A percentile compares a stretch with the other conserved stretches of the same genome.
phyloP scores from a whole-genome alignment of 2,888 invertebrate genomes.

The Thysanoteuthis rhombus region DNA sequence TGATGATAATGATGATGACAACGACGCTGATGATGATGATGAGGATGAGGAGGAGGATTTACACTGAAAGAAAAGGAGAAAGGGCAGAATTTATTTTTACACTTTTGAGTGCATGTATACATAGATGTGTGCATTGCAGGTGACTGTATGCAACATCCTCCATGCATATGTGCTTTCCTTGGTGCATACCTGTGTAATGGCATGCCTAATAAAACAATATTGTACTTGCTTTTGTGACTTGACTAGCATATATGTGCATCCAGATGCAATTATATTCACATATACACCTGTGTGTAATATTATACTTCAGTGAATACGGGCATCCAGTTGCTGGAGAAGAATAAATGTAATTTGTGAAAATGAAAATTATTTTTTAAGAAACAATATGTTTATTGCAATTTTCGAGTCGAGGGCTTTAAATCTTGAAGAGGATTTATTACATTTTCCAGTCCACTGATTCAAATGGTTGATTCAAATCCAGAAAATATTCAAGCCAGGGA shows the following conservation, averaged over 20 bases:
- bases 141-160: not conserved
- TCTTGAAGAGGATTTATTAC: not conserved
- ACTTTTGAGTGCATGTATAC: not conserved
- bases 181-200: not conserved
- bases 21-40: too few relatives aligned
- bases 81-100: not conserved
- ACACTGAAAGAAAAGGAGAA: not conserved
- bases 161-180: not conserved
- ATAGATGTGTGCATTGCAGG: not conserved
- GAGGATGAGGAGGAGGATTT: too few relatives aligned
- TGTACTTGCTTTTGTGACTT: not conserved
- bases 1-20: too few relatives aligned
- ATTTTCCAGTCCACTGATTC: not conserved
- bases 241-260: not conserved
- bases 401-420: not conserved
- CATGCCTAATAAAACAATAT: not conserved
- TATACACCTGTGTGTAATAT: not conserved
- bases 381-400: not conserved
- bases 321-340: not conserved
- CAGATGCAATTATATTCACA: not conserved
- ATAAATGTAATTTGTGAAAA: not conserved
- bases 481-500: not conserved
- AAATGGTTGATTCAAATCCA: not conserved
- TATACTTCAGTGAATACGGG: not conserved
- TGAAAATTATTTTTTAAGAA: not conserved